Percentiles rank a stretch among this genome's conserved stretches.
Conservation (phyloP, 2,113 vertebrate species). For the Cryptoleucopteryx plumbea region DNA sequence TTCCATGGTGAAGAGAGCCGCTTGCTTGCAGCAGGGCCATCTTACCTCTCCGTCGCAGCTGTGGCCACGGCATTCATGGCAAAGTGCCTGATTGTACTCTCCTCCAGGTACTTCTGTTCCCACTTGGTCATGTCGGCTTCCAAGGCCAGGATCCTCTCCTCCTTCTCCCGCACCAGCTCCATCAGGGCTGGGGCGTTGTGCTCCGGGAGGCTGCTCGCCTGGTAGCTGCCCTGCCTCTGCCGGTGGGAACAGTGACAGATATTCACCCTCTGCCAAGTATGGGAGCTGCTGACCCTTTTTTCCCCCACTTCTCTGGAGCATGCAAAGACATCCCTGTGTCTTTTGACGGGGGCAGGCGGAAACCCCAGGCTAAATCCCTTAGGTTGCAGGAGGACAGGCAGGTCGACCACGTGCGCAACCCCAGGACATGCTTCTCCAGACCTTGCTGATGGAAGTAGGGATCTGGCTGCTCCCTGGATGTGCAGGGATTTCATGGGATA, state of each 20-base stretch:
- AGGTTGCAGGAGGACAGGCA: not conserved
- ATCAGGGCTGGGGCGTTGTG: conserved; percentile 78
- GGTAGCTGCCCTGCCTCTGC: conserved; percentile 77
- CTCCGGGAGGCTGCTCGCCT: conserved; percentile 57
- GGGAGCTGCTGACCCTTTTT: not conserved
- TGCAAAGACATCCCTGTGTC: not conserved
- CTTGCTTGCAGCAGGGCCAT: not conserved
- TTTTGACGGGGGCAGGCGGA: not conserved
- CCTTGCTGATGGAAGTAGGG: not conserved
- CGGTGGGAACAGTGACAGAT: not conserved
- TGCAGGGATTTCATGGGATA: not conserved
- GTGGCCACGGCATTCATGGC: conserved; percentile 81
- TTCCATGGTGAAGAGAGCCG: not conserved
- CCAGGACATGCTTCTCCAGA: not conserved
- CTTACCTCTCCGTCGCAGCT: conserved; percentile 76
- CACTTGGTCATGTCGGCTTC: conserved; percentile 87
- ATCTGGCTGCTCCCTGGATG: not conserved
- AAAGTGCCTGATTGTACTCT: conserved; percentile 84
- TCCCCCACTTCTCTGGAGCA: not conserved
- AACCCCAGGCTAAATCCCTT: not conserved
- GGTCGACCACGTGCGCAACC: fast-evolving
- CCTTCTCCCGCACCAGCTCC: conserved; percentile 84
- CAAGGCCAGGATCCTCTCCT: conserved; percentile 83
- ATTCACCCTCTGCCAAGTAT: not conserved
- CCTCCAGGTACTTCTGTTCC: conserved; percentile 89